Conservation (phyloP, 2,797 vertebrate species). For the Betta splendens region DNA sequence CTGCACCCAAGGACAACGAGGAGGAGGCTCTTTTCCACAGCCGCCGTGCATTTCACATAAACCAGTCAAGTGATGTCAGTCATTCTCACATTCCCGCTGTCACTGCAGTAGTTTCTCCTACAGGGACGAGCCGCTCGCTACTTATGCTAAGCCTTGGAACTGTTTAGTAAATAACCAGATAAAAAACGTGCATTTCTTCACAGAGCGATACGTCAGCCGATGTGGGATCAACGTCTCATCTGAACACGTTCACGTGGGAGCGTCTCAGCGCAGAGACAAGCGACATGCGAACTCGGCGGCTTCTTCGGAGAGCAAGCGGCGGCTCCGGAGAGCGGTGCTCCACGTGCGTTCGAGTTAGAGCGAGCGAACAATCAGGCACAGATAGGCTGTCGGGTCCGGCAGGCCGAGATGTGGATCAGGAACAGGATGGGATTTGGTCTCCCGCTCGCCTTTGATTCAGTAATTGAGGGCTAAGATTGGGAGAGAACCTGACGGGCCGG, state of each 20-base stretch:
- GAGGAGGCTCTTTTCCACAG: slow-evolving; percentile 36
- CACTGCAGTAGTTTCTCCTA: slow-evolving; percentile 40
- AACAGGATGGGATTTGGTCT: slow-evolving; percentile 56
- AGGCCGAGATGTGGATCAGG: slow-evolving; percentile 58
- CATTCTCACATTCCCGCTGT: slow-evolving; percentile 64
- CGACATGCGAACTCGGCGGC: slow-evolving; percentile 64
- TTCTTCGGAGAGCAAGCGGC: slow-evolving; percentile 58
- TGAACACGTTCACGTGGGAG: slow-evolving; percentile 40
- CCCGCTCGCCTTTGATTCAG: slow-evolving; percentile 63
- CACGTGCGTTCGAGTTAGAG: slow-evolving; percentile 49
- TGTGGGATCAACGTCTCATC: slow-evolving; percentile 54
- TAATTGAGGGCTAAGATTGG: slow-evolving; percentile 72
- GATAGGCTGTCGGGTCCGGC: slow-evolving; percentile 49
- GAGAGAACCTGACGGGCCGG: slow-evolving; percentile 54
- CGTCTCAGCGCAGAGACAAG: slow-evolving; percentile 37
- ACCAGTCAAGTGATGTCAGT: slow-evolving; percentile 65
- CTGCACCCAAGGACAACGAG: slow-evolving; percentile 15
- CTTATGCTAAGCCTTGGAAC: slow-evolving; percentile 52
- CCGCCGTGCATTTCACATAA: slow-evolving; percentile 50
- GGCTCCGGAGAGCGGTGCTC: slow-evolving; percentile 62
- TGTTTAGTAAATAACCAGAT: slow-evolving; percentile 68
- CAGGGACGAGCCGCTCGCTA: slow-evolving; percentile 48
- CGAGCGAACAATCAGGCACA: slow-evolving; percentile 49
- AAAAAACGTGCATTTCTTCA: slow-evolving; percentile 54
- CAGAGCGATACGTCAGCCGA: slow-evolving; percentile 35